Evolutionary conservation across 2,797 vertebrate genomes (phyloP), one percentile per base, ranked within the genome.

Genomic region (Bufotes viridis): DNA sequence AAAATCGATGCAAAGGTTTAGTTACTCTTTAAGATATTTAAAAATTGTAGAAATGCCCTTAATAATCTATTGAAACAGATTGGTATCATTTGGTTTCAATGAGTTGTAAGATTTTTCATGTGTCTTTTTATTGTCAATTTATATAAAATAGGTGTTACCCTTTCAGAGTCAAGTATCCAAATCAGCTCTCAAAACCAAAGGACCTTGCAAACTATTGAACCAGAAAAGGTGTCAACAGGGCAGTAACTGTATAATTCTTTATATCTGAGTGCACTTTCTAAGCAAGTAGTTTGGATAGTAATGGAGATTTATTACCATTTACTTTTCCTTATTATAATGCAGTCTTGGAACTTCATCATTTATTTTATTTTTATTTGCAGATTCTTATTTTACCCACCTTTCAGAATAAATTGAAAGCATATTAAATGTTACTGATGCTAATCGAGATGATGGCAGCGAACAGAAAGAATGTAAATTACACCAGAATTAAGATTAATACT

Each of bases 401-500:
- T 29, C 49, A 87, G 34, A 63, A n/a, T 34, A 76, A 82, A 82
- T 65, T 65, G 49, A 24, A 51, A 82, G 22, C 55, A 61, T 34
- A 53, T 76, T 82, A 76, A 82, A 78, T 13, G 24, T 13, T 57
- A 81, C 51, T 14, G 7, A 7, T 17, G 67, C 57, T 81, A 78
- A 78, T 53, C 67, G 69, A 82, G 29, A 63, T 82, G 26, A 80
- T 53, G 15, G 17, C 65, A 18, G 34, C 4, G 2, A 58, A 20
- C 17, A 22, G 11, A 14, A 67, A 5, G 18, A 12, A 15, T 51
- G 12, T 8, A 53, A 82, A 87, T 87, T 57, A 79, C 65, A 67
- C 22, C 58, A 57, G 24, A 12, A 86, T 86, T 65, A 82, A 82
- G 86, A 87, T 87, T n/a, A 82, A 87, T 87, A 67, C 55, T 82